These are phyloP conservation scores for Nezara viridula DNA, from an alignment of 2,888 invertebrate genomes.

Conservation along the genomic window DNA sequence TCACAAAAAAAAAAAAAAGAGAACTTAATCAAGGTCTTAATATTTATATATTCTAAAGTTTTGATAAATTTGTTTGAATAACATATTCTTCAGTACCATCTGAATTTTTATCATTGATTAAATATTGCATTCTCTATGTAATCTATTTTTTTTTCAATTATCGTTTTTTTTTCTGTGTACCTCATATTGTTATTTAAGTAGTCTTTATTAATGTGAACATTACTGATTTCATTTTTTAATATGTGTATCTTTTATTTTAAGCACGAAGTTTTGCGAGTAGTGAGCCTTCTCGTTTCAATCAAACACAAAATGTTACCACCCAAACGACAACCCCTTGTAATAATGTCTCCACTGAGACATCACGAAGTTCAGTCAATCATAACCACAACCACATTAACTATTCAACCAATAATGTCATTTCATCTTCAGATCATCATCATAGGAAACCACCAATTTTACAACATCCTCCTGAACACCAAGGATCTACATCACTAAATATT, in stretches of 20 bases:
- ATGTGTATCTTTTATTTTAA: slow-evolving; percentile 31
- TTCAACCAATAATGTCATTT: slow-evolving; percentile 38
- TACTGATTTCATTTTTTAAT: background rate
- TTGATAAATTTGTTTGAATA: too few species aligned
- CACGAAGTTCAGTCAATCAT: slow-evolving; percentile 1
- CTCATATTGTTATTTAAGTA: too few species aligned
- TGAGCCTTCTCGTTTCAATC: slow-evolving; percentile 48
- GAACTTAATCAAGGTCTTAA: too few species aligned
- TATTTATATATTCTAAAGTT: too few species aligned
- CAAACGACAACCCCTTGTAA: slow-evolving; percentile 36
- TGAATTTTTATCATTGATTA: too few species aligned
- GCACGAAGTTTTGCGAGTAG: slow-evolving; percentile 56
- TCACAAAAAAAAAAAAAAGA: too few species aligned
- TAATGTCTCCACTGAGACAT: background rate
- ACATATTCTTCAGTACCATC: too few species aligned
- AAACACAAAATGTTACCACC: slow-evolving; percentile 44
- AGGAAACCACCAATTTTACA: slow-evolving; percentile 58
- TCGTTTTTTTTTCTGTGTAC: too few species aligned
- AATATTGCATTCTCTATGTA: too few species aligned
- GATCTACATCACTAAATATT: slow-evolving; percentile 47
- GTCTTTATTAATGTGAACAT: background rate
- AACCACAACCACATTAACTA: slow-evolving; percentile 50
- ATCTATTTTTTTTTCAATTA: too few species aligned
- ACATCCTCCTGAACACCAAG: slow-evolving; percentile 50
- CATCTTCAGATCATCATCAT: slow-evolving; percentile 52